A percentile compares a stretch with the other conserved stretches of the same genome.
Evolutionary conservation across 2,888 invertebrate species (phyloP).

Genomic region (Eupithecia subfuscata): DNA sequence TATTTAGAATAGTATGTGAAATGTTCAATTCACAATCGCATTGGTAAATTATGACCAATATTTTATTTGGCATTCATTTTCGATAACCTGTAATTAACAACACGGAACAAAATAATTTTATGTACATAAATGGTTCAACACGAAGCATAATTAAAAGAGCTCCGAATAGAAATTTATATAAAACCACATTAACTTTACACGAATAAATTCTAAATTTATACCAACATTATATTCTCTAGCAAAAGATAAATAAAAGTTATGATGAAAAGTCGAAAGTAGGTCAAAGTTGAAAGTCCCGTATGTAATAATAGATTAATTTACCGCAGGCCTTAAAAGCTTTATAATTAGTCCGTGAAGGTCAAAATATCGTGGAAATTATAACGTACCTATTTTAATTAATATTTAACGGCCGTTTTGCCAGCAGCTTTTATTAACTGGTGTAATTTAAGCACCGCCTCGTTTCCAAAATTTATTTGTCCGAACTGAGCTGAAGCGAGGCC

Average conservation of each 20-base stretch:
- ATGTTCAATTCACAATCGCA: background rate
- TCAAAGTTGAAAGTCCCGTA: slow-evolving; percentile 14
- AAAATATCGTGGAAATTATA: background rate
- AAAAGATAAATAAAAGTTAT: background rate
- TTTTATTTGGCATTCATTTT: background rate
- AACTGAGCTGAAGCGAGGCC: too few species aligned
- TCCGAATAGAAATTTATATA: background rate
- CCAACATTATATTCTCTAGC: background rate
- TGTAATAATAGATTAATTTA: slow-evolving; percentile 16
- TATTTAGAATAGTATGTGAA: too few species aligned
- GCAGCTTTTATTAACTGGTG: background rate
- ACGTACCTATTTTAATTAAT: background rate
- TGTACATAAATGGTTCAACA: background rate
- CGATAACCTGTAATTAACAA: background rate
- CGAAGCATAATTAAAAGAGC: background rate
- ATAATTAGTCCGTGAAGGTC: slow-evolving; percentile 20
- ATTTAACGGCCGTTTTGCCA: slow-evolving; percentile 9
- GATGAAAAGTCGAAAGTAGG: slow-evolving; percentile 21
- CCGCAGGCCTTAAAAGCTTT: slow-evolving; percentile 26
- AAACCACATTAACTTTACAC: background rate
- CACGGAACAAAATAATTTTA: background rate
- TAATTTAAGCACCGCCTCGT: background rate
- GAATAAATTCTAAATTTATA: background rate
- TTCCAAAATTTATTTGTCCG: background rate
- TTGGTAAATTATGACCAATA: background rate